Evolutionary conservation across 2,888 invertebrate genomes (phyloP).

Genomic region (Ormyrus thymus): DNA sequence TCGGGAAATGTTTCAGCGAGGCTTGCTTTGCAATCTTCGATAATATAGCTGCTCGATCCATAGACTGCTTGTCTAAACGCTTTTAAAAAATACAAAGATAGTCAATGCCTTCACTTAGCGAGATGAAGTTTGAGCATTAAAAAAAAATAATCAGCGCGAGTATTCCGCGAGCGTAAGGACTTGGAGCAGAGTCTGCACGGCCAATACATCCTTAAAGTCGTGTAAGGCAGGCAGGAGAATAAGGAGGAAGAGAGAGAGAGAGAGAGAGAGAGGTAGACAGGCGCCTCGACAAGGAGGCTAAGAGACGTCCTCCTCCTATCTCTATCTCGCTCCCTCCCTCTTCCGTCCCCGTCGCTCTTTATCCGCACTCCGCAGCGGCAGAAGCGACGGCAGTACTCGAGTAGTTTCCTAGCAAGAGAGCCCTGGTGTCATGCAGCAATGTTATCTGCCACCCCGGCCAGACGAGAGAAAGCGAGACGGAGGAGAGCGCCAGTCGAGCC

Average conservation of each 20-base stretch:
- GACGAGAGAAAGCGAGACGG: constrained; percentile 42
- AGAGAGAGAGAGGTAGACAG: constrained; percentile 40
- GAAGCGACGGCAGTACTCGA: constrained; percentile 64
- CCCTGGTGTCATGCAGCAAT: constrained; percentile 71
- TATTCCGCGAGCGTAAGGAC: neutral
- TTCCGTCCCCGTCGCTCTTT: constrained; percentile 56
- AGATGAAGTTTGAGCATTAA: too few species aligned
- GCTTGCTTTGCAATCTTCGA: too few species aligned
- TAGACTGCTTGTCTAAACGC: too few species aligned
- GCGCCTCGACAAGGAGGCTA: constrained; percentile 32
- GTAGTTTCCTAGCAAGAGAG: constrained; percentile 68
- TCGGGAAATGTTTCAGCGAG: too few species aligned
- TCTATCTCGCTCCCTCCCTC: neutral
- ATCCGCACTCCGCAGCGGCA: too few species aligned
- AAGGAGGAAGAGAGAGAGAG: constrained; percentile 8
- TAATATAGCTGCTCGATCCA: too few species aligned
- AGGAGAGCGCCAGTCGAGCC: constrained; percentile 8
- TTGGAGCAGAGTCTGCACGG: constrained; percentile 10
- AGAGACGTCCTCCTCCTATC: constrained; percentile 22
- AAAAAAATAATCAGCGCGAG: too few species aligned
- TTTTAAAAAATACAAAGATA: too few species aligned
- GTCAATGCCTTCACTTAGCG: too few species aligned
- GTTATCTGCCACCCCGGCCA: constrained; percentile 71
- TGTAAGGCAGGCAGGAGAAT: constrained; percentile 34
- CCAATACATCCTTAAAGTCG: constrained; percentile 34